Conservation (phyloP, 2,888 invertebrate genomes). For the Dendrolimus houi region DNA sequence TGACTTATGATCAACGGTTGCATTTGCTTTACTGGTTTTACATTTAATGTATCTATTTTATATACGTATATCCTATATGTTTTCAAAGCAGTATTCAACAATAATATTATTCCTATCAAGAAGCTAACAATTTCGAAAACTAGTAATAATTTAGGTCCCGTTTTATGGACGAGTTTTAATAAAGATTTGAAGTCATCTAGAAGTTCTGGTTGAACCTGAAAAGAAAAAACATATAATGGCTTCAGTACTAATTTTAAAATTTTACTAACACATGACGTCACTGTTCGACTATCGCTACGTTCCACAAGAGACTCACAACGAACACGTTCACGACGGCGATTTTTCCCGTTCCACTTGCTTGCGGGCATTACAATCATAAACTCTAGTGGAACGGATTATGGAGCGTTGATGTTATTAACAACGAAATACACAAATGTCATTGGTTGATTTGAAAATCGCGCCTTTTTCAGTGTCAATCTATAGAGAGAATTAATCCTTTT, state of each 20-base stretch:
- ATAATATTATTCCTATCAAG: conserved; percentile 19
- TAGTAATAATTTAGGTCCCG: conserved; percentile 26
- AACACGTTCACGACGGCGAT: no score
- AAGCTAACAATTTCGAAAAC: conserved; percentile 19
- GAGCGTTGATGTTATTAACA: no score
- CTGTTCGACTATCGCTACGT: no score
- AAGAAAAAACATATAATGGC: conserved; percentile 7
- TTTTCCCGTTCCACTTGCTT: no score
- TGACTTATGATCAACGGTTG: conserved; percentile 11
- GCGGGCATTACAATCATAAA: no score
- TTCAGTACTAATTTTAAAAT: background rate
- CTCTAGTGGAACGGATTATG: no score
- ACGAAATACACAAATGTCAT: no score
- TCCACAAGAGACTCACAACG: no score
- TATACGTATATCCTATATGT: conserved; percentile 8
- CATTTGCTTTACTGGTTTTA: conserved; percentile 12
- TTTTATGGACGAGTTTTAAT: conserved; percentile 30
- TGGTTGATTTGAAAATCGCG: no score
- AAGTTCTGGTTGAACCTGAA: conserved; percentile 43
- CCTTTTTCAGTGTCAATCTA: no score
- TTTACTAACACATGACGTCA: background rate
- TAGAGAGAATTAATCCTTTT: no score
- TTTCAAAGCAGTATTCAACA: conserved; percentile 18
- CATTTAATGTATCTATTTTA: background rate
- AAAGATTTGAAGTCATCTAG: conserved; percentile 22